Percentiles rank a stretch among this genome's conserved stretches.
These are phyloP conservation scores for Acropora tenuis DNA, from an alignment of 64 coral and sea anemone genomes.

Conservation along the genomic window DNA sequence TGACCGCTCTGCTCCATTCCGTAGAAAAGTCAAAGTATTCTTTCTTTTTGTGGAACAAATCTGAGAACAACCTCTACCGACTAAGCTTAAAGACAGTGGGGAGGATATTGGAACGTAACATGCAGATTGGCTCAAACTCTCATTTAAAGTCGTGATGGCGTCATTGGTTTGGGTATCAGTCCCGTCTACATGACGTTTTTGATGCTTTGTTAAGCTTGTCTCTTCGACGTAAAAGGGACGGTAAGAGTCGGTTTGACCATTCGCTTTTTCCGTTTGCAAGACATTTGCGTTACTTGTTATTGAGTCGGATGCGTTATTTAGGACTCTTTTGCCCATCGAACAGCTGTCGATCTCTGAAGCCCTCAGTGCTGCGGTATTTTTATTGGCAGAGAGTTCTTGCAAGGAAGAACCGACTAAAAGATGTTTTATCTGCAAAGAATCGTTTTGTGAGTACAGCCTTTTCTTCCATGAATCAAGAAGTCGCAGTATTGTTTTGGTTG, in stretches of 20 bases:
- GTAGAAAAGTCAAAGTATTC: background rate
- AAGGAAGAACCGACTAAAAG: background rate
- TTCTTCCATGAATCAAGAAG: background rate
- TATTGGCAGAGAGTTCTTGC: background rate
- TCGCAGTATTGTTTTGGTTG: background rate
- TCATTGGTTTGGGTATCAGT: no score
- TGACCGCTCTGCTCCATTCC: background rate
- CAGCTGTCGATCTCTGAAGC: background rate
- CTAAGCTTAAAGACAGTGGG: background rate
- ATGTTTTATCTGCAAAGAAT: background rate
- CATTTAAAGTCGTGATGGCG: background rate
- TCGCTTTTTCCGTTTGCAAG: background rate
- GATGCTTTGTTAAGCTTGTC: background rate
- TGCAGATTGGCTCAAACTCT: background rate
- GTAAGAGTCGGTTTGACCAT: background rate
- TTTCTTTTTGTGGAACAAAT: no score
- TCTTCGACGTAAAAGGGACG: conserved; percentile 26
- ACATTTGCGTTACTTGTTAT: background rate
- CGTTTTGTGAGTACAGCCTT: background rate
- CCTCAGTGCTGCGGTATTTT: background rate
- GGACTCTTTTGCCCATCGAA: background rate
- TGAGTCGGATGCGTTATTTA: background rate
- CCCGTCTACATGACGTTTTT: no score
- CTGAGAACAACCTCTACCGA: background rate
- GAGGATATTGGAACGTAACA: background rate